Percentiles rank a stretch among this genome's conserved stretches.
Conservation (phyloP, 2,888 invertebrate genomes). For the Cartodere bifasciata region DNA sequence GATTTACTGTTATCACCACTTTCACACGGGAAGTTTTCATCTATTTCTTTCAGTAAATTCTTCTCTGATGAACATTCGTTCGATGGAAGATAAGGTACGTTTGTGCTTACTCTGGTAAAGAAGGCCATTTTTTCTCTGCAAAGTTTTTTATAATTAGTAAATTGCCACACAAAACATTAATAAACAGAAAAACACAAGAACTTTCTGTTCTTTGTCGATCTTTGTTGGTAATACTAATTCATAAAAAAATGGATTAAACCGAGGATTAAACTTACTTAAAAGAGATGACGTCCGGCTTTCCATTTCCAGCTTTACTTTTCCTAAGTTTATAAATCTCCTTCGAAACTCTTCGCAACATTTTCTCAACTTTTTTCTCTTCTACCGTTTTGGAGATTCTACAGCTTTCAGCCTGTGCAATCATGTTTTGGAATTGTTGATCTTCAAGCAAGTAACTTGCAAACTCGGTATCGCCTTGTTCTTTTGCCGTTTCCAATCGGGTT, state of each 20-base stretch:
- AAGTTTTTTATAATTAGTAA: constrained; percentile 7
- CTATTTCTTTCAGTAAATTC: constrained; percentile 19
- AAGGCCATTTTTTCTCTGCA: constrained; percentile 92
- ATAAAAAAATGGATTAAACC: constrained; percentile 2
- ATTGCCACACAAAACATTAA: constrained; percentile 4
- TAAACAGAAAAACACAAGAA: constrained; percentile 8
- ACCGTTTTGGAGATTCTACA: constrained; percentile 41
- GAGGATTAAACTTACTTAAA: constrained; percentile 63
- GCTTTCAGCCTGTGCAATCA: constrained; percentile 46
- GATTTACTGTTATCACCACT: constrained; percentile 17
- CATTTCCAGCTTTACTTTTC: constrained; percentile 74
- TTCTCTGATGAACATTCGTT: constrained; percentile 41
- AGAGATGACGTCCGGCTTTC: constrained; percentile 82
- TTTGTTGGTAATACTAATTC: constrained; percentile 6
- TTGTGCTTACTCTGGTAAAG: constrained; percentile 71
- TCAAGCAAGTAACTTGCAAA: constrained; percentile 77
- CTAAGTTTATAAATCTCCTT: constrained; percentile 84
- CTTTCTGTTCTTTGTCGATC: neutral
- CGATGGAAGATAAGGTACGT: constrained; percentile 61
- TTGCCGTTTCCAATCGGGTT: constrained; percentile 68
- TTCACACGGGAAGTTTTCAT: constrained; percentile 16
- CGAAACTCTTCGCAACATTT: constrained; percentile 75
- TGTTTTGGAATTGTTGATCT: constrained; percentile 71
- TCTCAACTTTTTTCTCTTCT: constrained; percentile 59
- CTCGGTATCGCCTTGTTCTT: constrained; percentile 68